phyloP scores from a whole-genome alignment of 1,140 invertebrate species.

The Caenorhabditis inopinata region DNA sequence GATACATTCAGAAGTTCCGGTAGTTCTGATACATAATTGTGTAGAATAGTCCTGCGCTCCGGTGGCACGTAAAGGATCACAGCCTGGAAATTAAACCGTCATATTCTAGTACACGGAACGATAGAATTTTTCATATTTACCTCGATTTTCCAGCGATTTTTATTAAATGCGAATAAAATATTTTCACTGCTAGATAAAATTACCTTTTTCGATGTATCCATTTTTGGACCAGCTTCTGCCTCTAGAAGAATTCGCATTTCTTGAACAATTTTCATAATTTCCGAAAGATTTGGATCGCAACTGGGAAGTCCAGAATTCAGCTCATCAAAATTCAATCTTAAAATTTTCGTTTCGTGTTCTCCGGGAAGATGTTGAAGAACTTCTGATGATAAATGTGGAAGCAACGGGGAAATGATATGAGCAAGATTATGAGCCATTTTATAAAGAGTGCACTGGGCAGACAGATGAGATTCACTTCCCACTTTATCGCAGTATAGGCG shows the following conservation, averaged over 20 bases:
- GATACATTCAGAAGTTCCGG: slow-evolving; percentile 57
- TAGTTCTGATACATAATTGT: slow-evolving; percentile 44
- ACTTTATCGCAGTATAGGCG: slow-evolving; percentile 62
- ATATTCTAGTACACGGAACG: no score
- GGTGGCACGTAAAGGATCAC: background rate
- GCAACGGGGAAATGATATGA: slow-evolving; percentile 55
- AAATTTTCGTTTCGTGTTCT: slow-evolving; percentile 24
- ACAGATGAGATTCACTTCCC: slow-evolving; percentile 46
- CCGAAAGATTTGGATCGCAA: background rate
- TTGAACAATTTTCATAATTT: slow-evolving; percentile 3
- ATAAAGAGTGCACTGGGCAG: slow-evolving; percentile 57
- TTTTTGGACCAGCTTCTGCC: background rate
- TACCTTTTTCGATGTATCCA: slow-evolving; percentile 52
- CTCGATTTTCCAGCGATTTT: no score
- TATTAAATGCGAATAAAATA: no score
- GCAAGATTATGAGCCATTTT: slow-evolving; percentile 38
- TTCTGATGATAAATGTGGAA: slow-evolving; percentile 60
- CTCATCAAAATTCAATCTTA: background rate
- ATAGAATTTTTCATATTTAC: no score
- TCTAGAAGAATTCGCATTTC: background rate
- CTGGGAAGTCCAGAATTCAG: background rate
- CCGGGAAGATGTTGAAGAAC: slow-evolving; percentile 54
- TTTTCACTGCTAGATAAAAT: background rate
- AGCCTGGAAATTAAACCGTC: background rate
- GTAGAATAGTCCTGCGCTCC: background rate